These are phyloP conservation scores for Gephyroberyx darwinii DNA, from an alignment of 2,797 vertebrate species.

Conservation along the genomic window DNA sequence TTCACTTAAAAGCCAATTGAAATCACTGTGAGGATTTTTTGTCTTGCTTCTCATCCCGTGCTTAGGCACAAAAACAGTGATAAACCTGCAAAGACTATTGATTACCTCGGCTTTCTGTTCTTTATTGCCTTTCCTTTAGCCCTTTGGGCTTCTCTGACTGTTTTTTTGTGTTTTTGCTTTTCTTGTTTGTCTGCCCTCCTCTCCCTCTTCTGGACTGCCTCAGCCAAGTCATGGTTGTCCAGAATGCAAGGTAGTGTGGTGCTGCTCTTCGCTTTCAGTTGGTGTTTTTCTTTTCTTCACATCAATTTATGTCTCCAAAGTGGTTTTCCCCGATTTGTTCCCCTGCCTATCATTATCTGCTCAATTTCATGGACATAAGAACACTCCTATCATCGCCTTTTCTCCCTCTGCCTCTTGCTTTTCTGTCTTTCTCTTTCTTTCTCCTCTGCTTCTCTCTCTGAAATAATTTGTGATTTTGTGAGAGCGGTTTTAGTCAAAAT, in stretches of 20 bases:
- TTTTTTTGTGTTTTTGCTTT: constrained; percentile 80
- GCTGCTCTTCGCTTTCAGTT: constrained; percentile 79
- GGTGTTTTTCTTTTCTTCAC: constrained; percentile 62
- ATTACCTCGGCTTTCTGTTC: constrained; percentile 74
- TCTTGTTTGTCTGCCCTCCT: constrained; percentile 85
- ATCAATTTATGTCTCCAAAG: constrained; percentile 49
- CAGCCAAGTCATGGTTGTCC: constrained; percentile 99
- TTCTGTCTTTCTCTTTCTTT: constrained; percentile 28
- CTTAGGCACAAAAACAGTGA: constrained; percentile 46
- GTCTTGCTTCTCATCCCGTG: constrained; percentile 43
- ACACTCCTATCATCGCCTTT: constrained; percentile 51
- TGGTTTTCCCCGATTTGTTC: constrained; percentile 71
- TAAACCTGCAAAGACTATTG: constrained; percentile 52
- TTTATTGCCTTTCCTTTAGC: constrained; percentile 70
- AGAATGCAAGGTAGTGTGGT: constrained; percentile 99
- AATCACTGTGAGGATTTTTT: constrained; percentile 35
- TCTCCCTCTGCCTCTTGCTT: constrained; percentile 55
- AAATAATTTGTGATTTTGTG: constrained; percentile 43
- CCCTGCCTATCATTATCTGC: constrained; percentile 52
- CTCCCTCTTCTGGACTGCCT: constrained; percentile 87
- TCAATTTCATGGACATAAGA: constrained; percentile 57
- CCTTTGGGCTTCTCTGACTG: constrained; percentile 78
- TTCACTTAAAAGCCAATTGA: constrained; percentile 31
- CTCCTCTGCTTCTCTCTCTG: constrained; percentile 40
- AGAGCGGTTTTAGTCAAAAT: constrained; percentile 42